phyloP scores from a whole-genome alignment of 2,888 invertebrate genomes.

The Nipponacmea schrenckii region DNA sequence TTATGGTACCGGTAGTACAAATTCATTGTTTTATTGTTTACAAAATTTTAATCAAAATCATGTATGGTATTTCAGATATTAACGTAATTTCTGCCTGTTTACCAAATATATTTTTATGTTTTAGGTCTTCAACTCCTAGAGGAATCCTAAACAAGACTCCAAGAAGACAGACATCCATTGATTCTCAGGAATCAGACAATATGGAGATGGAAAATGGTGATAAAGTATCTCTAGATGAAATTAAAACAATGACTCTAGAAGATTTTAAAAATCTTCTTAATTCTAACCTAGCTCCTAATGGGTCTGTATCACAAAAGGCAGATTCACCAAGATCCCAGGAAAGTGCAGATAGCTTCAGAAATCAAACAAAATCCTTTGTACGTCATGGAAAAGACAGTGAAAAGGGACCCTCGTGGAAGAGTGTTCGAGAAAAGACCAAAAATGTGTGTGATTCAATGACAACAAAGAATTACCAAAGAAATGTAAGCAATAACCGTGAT shows the following conservation, averaged over 20 bases:
- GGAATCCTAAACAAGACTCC: background rate
- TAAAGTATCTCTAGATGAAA: conserved; percentile 47
- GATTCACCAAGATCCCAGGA: conserved; percentile 49
- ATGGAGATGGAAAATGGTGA: conserved; percentile 23
- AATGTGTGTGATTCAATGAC: conserved; percentile 26
- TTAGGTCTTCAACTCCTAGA: too few species aligned
- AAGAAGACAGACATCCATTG: background rate
- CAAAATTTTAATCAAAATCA: too few species aligned
- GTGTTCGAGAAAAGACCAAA: conserved; percentile 28
- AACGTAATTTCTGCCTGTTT: too few species aligned
- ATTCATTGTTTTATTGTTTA: too few species aligned
- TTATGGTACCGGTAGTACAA: too few species aligned
- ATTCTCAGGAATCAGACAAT: background rate
- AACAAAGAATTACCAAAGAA: conserved; percentile 15
- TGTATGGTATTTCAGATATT: too few species aligned
- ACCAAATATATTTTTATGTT: too few species aligned
- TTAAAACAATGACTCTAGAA: conserved; percentile 58
- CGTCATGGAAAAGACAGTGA: conserved; percentile 1
- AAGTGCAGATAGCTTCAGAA: conserved; percentile 41
- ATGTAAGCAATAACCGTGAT: conserved; percentile 7
- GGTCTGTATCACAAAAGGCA: conserved; percentile 34
- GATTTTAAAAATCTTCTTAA: conserved; percentile 56
- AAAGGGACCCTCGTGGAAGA: conserved; percentile 18
- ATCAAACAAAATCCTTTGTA: conserved; percentile 8
- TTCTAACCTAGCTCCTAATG: conserved; percentile 41